These are phyloP conservation scores for Calcarius ornatus DNA, from an alignment of 2,113 vertebrate species.

Conservation along the genomic window DNA sequence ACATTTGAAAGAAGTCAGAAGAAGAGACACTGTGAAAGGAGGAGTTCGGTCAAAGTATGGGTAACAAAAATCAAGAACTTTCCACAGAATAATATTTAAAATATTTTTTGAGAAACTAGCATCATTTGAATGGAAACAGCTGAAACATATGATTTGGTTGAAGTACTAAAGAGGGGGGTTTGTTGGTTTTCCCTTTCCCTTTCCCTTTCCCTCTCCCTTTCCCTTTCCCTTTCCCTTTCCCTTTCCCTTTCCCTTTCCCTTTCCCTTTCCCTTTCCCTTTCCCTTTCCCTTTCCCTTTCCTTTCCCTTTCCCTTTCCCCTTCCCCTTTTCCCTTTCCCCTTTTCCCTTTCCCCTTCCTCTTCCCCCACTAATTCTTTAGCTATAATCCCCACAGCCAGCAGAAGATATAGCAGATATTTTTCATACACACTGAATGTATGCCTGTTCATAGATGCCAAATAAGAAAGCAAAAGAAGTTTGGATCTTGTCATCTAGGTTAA, in stretches of 20 bases:
- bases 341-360: background rate
- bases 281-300: background rate
- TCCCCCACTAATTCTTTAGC: background rate
- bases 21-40: background rate
- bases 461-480: background rate
- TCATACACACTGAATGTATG: background rate
- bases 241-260: background rate
- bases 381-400: background rate
- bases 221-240: background rate
- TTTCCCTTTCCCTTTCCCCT: background rate
- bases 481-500: background rate
- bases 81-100: background rate
- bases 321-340: too few relatives aligned
- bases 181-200: background rate
- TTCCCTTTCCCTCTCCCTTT: background rate
- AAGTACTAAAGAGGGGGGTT: background rate
- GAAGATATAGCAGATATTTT: background rate
- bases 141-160: background rate
- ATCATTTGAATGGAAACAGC: background rate
- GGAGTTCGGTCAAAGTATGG: background rate
- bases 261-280: too few relatives aligned
- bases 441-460: background rate
- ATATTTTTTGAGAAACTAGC: background rate
- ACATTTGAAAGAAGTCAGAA: too few relatives aligned
- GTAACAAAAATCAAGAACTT: background rate